These are phyloP conservation scores for Hipposideros larvatus DNA, from an alignment of 2,797 vertebrate species.

Conservation along the genomic window DNA sequence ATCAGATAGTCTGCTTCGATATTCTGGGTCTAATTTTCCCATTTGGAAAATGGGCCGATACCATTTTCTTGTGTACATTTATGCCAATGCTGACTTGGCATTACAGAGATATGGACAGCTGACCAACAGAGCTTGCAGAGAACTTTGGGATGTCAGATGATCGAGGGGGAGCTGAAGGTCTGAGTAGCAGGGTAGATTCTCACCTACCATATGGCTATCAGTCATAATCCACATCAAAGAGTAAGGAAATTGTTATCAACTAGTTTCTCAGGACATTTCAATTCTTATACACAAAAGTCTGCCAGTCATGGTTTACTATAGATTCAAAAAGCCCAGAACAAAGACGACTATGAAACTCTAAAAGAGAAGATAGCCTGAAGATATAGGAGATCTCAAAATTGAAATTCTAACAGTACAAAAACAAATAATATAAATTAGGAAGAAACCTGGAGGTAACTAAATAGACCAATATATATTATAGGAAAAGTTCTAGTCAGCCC, in stretches of 20 bases:
- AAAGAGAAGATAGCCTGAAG: background rate
- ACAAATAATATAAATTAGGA: background rate
- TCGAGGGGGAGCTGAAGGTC: background rate
- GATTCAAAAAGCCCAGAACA: background rate
- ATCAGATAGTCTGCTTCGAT: slow-evolving; percentile 24
- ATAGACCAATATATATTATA: background rate
- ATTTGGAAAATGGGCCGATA: slow-evolving; percentile 63
- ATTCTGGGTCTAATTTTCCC: slow-evolving; percentile 55
- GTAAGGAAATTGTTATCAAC: background rate
- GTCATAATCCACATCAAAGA: background rate
- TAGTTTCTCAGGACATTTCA: background rate
- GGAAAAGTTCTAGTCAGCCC: background rate
- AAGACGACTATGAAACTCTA: background rate
- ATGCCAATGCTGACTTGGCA: background rate
- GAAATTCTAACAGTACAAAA: background rate
- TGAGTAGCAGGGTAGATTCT: background rate
- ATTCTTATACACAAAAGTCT: slow-evolving; percentile 15
- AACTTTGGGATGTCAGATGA: background rate
- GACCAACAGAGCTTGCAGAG: background rate
- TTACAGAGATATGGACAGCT: background rate
- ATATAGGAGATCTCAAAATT: background rate
- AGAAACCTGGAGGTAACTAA: background rate
- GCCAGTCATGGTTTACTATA: background rate
- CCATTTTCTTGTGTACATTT: background rate
- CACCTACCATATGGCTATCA: background rate